phyloP scores from a whole-genome alignment of 1,140 invertebrate species.

The Probaryconus sp. region DNA sequence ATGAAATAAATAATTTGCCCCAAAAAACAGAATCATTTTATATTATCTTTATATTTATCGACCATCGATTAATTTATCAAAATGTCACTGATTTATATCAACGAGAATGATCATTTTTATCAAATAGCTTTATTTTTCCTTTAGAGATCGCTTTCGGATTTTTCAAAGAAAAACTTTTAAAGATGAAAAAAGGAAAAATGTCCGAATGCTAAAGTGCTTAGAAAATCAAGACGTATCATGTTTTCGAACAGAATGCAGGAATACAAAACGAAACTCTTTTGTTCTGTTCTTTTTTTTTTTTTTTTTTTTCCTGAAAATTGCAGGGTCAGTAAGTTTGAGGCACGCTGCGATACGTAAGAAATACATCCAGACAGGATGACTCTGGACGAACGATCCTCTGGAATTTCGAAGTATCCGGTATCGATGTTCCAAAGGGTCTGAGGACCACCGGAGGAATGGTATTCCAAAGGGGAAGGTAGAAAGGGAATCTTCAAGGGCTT shows the following conservation, averaged over 20 bases:
- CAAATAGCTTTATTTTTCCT: not conserved
- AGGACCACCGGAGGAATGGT: constrained; percentile 63
- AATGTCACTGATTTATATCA: too few species aligned
- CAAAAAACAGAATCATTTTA: too few species aligned
- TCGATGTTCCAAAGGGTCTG: constrained; percentile 60
- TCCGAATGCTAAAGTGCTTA: constrained; percentile 12
- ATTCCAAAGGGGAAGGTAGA: constrained; percentile 24
- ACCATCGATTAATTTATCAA: too few species aligned
- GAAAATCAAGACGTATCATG: constrained; percentile 34
- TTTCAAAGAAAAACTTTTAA: constrained; percentile 6
- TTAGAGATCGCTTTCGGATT: constrained; percentile 1
- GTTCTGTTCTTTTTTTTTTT: constrained; percentile 32
- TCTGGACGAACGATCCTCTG: constrained; percentile 63
- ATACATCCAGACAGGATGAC: constrained; percentile 62
- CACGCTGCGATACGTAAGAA: constrained; percentile 48
- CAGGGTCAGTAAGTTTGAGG: constrained; percentile 32
- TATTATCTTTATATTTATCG: too few species aligned
- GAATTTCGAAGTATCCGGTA: constrained; percentile 66
- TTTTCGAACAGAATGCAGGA: constrained; percentile 2
- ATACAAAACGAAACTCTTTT: constrained; percentile 26
- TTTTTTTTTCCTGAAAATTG: constrained; percentile 28
- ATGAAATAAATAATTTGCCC: too few species aligned
- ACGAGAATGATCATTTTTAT: too few species aligned
- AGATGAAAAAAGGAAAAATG: too few species aligned
- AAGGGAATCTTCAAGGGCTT: constrained; percentile 57